Conservation (phyloP, 2,797 vertebrate species). For the Manis pentadactyla region DNA sequence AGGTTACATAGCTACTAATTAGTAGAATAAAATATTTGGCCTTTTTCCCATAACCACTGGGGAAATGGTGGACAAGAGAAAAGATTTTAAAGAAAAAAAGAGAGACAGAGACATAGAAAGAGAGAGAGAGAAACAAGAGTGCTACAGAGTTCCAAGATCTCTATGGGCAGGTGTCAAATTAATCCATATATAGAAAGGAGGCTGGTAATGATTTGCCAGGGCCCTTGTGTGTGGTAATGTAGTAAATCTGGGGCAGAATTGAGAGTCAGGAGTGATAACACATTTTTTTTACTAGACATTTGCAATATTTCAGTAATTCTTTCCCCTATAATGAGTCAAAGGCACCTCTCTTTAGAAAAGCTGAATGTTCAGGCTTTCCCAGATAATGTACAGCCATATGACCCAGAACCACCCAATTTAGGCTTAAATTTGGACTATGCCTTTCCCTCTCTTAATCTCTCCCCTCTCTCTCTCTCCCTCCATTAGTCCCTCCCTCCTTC, state of each 20-base stretch:
- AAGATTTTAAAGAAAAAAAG: background rate
- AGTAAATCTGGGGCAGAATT: background rate
- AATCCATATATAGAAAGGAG: background rate
- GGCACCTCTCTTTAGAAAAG: background rate
- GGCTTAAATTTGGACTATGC: background rate
- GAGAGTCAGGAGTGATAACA: background rate
- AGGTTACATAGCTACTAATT: background rate
- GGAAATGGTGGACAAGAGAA: background rate
- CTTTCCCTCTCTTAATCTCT: background rate
- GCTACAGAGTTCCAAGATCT: background rate
- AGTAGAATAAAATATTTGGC: background rate
- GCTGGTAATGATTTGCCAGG: too few species aligned
- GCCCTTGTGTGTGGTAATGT: background rate
- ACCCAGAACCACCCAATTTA: background rate
- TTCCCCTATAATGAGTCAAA: background rate
- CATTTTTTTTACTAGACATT: background rate
- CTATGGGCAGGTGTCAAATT: background rate
- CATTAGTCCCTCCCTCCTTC: background rate
- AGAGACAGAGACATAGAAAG: background rate
- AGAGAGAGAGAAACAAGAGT: background rate
- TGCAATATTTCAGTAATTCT: conserved; percentile 3
- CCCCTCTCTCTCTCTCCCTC: too few species aligned
- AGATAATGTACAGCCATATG: background rate
- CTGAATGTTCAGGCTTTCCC: background rate
- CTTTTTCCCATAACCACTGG: background rate